A percentile compares a stretch with the other conserved stretches of the same genome.
phyloP scores from a whole-genome alignment of 2,113 vertebrate genomes.

The Notothenia coriiceps region DNA sequence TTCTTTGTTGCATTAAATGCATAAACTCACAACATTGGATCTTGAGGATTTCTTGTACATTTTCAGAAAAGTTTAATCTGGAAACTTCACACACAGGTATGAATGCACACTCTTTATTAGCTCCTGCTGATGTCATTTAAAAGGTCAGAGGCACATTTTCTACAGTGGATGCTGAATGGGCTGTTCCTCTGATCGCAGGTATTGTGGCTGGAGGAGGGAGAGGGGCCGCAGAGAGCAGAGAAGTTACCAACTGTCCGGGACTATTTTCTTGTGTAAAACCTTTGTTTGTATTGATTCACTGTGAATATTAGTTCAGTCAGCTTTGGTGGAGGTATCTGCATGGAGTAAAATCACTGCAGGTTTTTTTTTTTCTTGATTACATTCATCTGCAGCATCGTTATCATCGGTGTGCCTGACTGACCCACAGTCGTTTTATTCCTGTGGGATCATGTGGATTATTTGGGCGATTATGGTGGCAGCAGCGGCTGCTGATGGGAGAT shows the following conservation, averaged over 20 bases:
- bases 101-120: not conserved
- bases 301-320: not conserved
- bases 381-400: slow-evolving; percentile 36
- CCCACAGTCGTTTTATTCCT: slow-evolving; percentile 8
- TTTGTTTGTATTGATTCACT: not conserved
- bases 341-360: slow-evolving; percentile 10
- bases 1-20: not conserved
- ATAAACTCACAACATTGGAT: not conserved
- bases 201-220: slow-evolving; percentile 34
- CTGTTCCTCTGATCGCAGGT: slow-evolving; percentile 41
- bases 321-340: not conserved
- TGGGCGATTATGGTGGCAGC: slow-evolving; percentile 65
- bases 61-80: not conserved
- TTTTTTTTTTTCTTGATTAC: not conserved
- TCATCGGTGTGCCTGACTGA: slow-evolving; percentile 23
- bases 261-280: not conserved
- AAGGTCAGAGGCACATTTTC: slow-evolving; percentile 27
- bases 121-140: not conserved
- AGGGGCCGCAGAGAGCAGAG: not conserved
- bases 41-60: not conserved
- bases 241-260: not conserved
- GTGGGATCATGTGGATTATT: slow-evolving; percentile 75
- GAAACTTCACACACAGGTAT: no score
- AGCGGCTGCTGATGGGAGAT: slow-evolving; percentile 45
- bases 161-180: slow-evolving; percentile 40